A percentile compares a stretch with the other conserved stretches of the same genome.
phyloP scores from a whole-genome alignment of 2,113 vertebrate genomes.

The Mellivora capensis region DNA sequence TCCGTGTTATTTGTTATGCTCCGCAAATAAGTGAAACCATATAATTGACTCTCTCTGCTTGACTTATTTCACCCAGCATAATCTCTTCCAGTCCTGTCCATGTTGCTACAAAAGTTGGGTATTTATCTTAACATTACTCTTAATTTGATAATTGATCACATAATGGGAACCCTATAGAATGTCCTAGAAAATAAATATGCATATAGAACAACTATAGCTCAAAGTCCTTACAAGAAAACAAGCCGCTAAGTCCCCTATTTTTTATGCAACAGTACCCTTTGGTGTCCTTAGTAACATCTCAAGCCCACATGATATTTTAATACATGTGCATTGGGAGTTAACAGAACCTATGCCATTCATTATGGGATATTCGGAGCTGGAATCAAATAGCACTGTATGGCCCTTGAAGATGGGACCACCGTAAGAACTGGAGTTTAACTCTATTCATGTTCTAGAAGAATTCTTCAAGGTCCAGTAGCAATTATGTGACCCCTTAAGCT shows the following conservation, averaged over 20 bases:
- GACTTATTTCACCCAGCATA: no score
- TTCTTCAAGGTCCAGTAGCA: background rate
- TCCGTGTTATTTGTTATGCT: no score
- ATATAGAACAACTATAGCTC: background rate
- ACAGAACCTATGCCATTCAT: background rate
- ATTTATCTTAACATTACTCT: background rate
- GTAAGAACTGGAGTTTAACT: background rate
- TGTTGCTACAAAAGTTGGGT: no score
- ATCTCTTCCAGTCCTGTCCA: no score
- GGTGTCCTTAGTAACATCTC: background rate
- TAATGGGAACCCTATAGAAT: background rate
- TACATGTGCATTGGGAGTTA: background rate
- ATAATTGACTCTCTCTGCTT: no score
- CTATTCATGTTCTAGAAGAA: background rate
- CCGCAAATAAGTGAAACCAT: no score
- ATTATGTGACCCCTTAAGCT: background rate
- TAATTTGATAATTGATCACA: background rate
- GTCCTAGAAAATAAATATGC: background rate
- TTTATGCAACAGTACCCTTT: background rate
- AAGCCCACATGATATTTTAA: background rate
- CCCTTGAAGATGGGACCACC: background rate
- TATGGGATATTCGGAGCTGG: background rate
- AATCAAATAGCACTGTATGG: constrained; percentile 18
- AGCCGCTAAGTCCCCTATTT: background rate
- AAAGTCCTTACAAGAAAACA: background rate